Conservation (phyloP, 2,113 vertebrate species). For the Corvus cornix region DNA sequence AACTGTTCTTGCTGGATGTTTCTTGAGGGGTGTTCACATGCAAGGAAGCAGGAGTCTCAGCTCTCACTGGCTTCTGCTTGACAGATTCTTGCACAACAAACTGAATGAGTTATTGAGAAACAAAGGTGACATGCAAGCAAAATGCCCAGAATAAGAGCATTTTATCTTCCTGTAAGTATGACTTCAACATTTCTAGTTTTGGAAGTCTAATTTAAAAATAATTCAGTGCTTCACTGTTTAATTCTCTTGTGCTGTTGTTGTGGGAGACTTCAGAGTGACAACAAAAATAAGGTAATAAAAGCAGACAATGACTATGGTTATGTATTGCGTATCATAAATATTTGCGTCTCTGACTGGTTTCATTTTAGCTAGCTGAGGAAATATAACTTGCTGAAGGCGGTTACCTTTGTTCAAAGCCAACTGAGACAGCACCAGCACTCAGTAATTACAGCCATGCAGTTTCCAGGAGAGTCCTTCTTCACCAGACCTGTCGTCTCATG, state of each 20-base stretch:
- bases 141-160: neutral
- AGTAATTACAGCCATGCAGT: conserved; percentile 75
- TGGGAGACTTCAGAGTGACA: conserved; percentile 52
- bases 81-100: neutral
- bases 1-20: neutral
- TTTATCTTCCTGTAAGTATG: conserved; percentile 30
- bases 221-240: conserved; percentile 39
- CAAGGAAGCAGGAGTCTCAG: neutral
- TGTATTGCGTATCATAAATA: conserved; percentile 67
- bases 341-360: conserved; percentile 65
- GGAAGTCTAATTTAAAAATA: conserved; percentile 52
- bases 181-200: neutral
- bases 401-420: conserved; percentile 71
- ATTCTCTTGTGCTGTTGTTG: conserved; percentile 48
- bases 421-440: conserved; percentile 65
- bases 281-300: conserved; percentile 66
- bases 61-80: neutral
- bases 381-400: conserved; percentile 68
- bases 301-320: conserved; percentile 62
- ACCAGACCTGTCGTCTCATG: conserved; percentile 67
- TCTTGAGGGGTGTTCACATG: neutral
- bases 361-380: conserved; percentile 71
- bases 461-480: conserved; percentile 72
- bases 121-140: neutral
- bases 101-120: neutral